A percentile compares a stretch with the other conserved stretches of the same genome.
Evolutionary conservation across 2,888 invertebrate genomes (phyloP).

Genomic region (Coecobrya sp.): DNA sequence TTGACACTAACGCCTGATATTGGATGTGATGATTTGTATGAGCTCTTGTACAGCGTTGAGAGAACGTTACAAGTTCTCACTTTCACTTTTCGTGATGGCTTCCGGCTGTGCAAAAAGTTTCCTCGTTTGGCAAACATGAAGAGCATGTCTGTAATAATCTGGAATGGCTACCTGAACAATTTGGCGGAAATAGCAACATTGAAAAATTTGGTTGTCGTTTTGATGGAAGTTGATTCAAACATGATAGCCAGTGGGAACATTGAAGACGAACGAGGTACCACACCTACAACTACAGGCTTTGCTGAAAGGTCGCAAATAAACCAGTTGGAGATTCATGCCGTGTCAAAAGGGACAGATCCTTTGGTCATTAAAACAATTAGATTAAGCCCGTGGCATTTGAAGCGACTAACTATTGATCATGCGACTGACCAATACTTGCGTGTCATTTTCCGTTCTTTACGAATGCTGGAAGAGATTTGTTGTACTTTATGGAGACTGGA

Average conservation of each 20-base stretch:
- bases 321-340: conserved; percentile 81
- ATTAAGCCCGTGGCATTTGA: conserved; percentile 71
- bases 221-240: conserved; percentile 79
- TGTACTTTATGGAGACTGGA: conserved; percentile 81
- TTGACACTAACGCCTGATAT: conserved; percentile 81
- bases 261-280: not conserved
- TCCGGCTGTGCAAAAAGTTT: conserved; percentile 68
- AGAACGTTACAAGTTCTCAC: conserved; percentile 70
- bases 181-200: conserved; percentile 66
- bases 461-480: conserved; percentile 75
- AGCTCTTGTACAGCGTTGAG: conserved; percentile 67
- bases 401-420: conserved; percentile 75
- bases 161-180: conserved; percentile 80
- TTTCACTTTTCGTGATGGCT: conserved; percentile 81
- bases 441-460: conserved; percentile 69
- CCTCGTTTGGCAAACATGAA: conserved; percentile 66
- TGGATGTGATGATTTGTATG: conserved; percentile 73
- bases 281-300: conserved; percentile 3
- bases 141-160: conserved; percentile 74
- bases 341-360: conserved; percentile 63
- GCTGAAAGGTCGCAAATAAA: conserved; percentile 50
- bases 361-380: conserved; percentile 74
- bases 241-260: conserved; percentile 66
- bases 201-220: conserved; percentile 73
- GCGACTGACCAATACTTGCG: conserved; percentile 76